Percentiles rank a stretch among this genome's conserved stretches.
These are phyloP conservation scores for Diadophis punctatus DNA, from an alignment of 2,113 vertebrate species.

Conservation along the genomic window DNA sequence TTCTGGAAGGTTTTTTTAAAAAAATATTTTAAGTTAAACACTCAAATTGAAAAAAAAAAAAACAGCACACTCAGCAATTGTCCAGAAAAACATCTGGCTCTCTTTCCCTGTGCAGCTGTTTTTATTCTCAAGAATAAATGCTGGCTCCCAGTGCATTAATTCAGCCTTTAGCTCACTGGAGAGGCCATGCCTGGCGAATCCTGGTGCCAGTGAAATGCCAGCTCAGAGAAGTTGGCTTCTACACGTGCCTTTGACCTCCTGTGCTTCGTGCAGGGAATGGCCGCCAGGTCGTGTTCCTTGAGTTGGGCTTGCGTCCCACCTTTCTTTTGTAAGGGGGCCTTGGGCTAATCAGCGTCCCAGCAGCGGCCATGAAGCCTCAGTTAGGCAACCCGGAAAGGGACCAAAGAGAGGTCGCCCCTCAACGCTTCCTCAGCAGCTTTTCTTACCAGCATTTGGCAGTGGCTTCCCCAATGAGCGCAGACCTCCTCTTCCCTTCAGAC, in stretches of 20 bases:
- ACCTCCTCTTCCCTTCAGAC: background rate
- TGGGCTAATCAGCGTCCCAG: background rate
- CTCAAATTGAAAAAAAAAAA: background rate
- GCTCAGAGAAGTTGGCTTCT: background rate
- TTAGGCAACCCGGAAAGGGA: background rate
- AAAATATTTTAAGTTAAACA: conserved; percentile 39
- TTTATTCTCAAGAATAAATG: conserved; percentile 52
- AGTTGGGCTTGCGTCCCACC: background rate
- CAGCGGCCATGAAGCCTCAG: background rate
- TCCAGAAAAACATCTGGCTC: conserved; percentile 57
- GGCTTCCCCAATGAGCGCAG: background rate
- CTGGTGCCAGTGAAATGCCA: background rate
- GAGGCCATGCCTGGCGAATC: background rate
- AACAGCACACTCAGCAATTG: conserved; percentile 19
- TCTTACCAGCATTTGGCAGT: background rate
- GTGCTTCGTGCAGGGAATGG: background rate
- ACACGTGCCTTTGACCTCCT: background rate
- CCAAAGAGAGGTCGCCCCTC: background rate
- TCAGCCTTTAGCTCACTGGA: conserved; percentile 41
- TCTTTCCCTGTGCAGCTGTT: conserved; percentile 58
- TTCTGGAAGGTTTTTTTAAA: conserved; percentile 47
- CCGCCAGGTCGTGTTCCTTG: background rate
- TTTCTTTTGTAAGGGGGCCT: background rate
- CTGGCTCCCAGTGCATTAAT: conserved; percentile 43
- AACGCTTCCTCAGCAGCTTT: background rate